phyloP scores from a whole-genome alignment of 2,888 invertebrate genomes.

The Eupithecia pulchellata region DNA sequence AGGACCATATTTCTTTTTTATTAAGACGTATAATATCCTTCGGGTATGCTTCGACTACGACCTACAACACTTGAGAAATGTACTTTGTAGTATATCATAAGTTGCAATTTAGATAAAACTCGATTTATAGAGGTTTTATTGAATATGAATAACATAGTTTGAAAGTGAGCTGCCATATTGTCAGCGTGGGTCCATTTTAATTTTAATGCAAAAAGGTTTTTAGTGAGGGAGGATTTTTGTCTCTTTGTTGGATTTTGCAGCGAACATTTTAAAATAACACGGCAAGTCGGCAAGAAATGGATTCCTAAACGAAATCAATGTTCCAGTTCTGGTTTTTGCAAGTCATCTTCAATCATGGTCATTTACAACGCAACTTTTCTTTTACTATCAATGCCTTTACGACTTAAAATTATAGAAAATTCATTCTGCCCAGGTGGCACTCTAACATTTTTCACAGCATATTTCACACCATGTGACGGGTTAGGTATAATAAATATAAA shows the following conservation, averaged over 20 bases:
- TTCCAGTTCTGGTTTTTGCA: no score
- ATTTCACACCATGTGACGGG: background rate
- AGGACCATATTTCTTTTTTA: slow-evolving; percentile 58
- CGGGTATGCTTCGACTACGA: slow-evolving; percentile 22
- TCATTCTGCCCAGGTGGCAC: background rate
- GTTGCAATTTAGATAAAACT: slow-evolving; percentile 49
- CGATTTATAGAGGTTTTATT: slow-evolving; percentile 52
- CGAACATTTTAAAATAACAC: background rate
- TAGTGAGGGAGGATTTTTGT: background rate
- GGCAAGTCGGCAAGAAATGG: background rate
- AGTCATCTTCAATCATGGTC: no score
- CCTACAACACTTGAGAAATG: slow-evolving; percentile 51
- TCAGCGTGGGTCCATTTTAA: slow-evolving; percentile 9
- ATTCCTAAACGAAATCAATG: background rate
- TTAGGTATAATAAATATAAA: slow-evolving; percentile 10
- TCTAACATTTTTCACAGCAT: background rate
- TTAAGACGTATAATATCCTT: slow-evolving; percentile 61
- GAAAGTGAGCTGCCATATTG: slow-evolving; percentile 32
- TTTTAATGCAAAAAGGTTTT: slow-evolving; percentile 4
- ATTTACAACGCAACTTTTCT: no score
- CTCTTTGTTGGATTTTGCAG: background rate
- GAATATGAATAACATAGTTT: no score
- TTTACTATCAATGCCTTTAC: no score
- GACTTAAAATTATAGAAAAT: background rate
- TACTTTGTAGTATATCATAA: slow-evolving; percentile 48